Evolutionary conservation across 2,888 invertebrate genomes (phyloP).

Genomic region (Heliothis peltigera): DNA sequence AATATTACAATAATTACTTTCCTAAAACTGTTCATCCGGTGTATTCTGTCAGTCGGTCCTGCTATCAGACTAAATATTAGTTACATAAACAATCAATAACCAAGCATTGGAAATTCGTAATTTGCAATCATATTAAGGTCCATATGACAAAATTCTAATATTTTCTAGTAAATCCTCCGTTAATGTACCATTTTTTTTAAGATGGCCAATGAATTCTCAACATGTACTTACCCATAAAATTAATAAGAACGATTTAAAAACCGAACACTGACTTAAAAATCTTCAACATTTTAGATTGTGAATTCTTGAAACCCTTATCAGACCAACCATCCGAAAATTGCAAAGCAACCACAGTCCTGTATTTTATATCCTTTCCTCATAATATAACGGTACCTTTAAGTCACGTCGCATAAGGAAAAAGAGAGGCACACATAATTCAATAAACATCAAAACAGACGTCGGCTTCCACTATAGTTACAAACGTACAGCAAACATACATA

Average conservation of each 20-base stretch:
- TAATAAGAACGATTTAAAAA: too few species aligned
- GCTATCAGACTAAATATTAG: neutral
- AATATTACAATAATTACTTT: neutral
- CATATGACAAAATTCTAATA: too few species aligned
- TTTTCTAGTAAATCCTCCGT: too few species aligned
- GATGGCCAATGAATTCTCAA: too few species aligned
- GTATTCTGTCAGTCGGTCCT: neutral
- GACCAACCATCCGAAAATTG: neutral
- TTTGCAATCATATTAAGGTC: too few species aligned
- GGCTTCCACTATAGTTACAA: conserved; percentile 29
- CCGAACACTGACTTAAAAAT: neutral
- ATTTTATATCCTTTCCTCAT: neutral
- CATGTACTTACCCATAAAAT: too few species aligned
- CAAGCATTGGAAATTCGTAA: too few species aligned
- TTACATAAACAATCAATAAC: too few species aligned
- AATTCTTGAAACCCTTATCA: neutral
- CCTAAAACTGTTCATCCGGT: neutral
- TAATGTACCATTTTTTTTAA: too few species aligned
- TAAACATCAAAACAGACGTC: conserved; percentile 42
- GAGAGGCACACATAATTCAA: conserved; percentile 38
- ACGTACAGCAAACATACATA: conserved; percentile 13
- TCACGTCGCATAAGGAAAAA: conserved; percentile 26
- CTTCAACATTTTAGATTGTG: neutral
- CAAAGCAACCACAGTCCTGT: neutral
- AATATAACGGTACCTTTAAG: conserved; percentile 15